These are phyloP conservation scores for Oxytorus armatus DNA, from an alignment of 2,888 invertebrate species.

Conservation along the genomic window DNA sequence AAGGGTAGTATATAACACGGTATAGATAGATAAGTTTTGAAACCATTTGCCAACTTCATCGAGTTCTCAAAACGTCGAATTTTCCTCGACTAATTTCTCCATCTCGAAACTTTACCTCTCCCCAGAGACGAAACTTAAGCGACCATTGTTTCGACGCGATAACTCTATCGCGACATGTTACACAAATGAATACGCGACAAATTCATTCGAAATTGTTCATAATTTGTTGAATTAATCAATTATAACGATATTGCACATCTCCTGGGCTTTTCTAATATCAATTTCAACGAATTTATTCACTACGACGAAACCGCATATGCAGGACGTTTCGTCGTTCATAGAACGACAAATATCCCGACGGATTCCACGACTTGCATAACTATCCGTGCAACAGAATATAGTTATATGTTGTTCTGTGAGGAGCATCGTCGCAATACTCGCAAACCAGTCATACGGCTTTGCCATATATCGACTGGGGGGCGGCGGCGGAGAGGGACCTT, in stretches of 20 bases:
- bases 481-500: conserved; percentile 67
- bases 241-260: not conserved
- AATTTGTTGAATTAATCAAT: not conserved
- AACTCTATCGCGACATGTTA: conserved; percentile 10
- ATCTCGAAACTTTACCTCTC: not conserved
- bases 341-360: conserved; percentile 19
- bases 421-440: conserved; percentile 62
- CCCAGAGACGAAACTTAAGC: not conserved
- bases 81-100: conserved; percentile 19
- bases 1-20: not conserved
- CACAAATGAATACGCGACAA: conserved; percentile 2
- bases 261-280: not conserved
- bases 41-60: conserved; percentile 73
- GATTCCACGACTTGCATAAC: conserved; percentile 36
- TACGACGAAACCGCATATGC: not conserved
- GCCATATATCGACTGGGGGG: conserved; percentile 50
- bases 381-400: conserved; percentile 21
- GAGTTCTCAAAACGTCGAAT: conserved; percentile 31
- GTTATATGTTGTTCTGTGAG: conserved; percentile 5
- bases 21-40: conserved; percentile 61
- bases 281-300: not conserved
- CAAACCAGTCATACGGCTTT: conserved; percentile 76
- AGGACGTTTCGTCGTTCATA: not conserved
- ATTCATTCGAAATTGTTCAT: not conserved
- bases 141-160: not conserved